phyloP scores from a whole-genome alignment of 2,113 vertebrate species.

The Asarcornis scutulata region DNA sequence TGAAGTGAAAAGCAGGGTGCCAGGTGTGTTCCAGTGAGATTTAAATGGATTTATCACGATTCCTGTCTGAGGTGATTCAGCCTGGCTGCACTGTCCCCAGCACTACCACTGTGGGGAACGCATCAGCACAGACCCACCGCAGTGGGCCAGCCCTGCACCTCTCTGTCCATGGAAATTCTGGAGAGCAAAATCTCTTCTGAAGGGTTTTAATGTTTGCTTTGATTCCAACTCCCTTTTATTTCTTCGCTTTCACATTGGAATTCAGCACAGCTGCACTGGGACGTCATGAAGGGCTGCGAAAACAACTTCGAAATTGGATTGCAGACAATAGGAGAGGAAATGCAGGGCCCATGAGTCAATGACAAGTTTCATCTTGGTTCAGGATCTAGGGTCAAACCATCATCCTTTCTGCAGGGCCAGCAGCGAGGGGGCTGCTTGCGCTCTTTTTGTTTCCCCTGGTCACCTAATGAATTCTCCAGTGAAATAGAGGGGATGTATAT shows the following conservation, averaged over 20 bases:
- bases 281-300: background rate
- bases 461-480: background rate
- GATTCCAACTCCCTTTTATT: background rate
- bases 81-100: background rate
- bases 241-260: background rate
- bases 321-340: conserved; percentile 59
- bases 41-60: background rate
- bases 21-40: background rate
- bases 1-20: background rate
- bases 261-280: conserved; percentile 53
- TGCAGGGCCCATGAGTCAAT: conserved; percentile 31
- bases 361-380: conserved; percentile 29
- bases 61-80: background rate
- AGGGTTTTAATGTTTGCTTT: background rate
- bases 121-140: accelerated
- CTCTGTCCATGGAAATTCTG: background rate
- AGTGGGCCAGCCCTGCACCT: background rate
- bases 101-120: background rate
- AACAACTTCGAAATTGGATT: conserved; percentile 55
- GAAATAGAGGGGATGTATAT: background rate
- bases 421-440: background rate
- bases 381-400: conserved; percentile 26
- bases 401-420: background rate
- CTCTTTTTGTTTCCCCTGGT: background rate
- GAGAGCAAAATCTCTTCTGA: background rate